Evolutionary conservation across 2,113 vertebrate genomes (phyloP), one percentile per base, ranked within the genome.

Genomic region (Glaucomys volans): DNA sequence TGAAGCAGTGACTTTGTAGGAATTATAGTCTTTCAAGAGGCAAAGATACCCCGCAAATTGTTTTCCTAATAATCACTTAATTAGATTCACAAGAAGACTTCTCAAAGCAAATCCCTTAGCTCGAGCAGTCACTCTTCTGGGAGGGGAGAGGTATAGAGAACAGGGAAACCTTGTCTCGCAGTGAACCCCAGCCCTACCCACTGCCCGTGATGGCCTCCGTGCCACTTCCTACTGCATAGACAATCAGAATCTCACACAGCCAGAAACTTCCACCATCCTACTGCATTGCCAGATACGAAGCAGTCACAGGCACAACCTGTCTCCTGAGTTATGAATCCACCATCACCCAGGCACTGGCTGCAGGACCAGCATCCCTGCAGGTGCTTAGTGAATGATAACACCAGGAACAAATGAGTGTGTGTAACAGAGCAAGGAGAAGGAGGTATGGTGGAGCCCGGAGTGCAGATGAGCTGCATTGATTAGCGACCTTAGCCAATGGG

Each of bases 31-130:
- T 76, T 52, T 16, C 57, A 64, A 88, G 4, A 47, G 44, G 35
- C 11, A 5, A 57, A 72, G 64, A 47, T 32, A 28, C 8, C 24
- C 1, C 17, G 28, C 37, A 77, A 57, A 40, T 82, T 30, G 81
- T 94, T 40, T 89, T n/a, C 59, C 79, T n/a, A 40, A 83, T 82
- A 91, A 47, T 86, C 54, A 83, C 62, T 95, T 88, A 50, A 64
- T 90, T 74, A 90, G 84, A 79, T 37, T 62, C 77, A 32, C 22
- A 72, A 16, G 37, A 87, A 42, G 35, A 87, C 71, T 80, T 62
- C 87, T 47, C 18, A 57, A 62, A 67, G 20, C 64, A 77, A 91
- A 52, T 28, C 40, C 20, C 18, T 26, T 35, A 5, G 40, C 74
- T 62, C 2, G 12, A 57, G 86, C 47, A 37, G 59, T 79, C 72